Evolutionary conservation across 64 coral and sea anemone genomes (phyloP).

Genomic region (Astreopora myriophthalma): DNA sequence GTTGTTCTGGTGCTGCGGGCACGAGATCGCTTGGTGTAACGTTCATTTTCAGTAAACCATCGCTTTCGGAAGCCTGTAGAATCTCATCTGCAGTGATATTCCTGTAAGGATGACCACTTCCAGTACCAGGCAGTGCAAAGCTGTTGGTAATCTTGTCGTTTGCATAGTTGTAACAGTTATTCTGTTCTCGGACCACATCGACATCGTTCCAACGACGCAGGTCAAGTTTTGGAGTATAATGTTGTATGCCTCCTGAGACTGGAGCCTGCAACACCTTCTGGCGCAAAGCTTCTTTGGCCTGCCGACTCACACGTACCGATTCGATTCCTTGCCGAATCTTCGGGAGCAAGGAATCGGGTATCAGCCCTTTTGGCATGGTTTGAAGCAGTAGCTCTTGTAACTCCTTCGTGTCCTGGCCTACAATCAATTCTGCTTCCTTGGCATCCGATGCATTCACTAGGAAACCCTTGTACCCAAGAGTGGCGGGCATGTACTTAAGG

Average conservation of each 20-base stretch:
- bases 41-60: constrained; percentile 36
- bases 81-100: not conserved
- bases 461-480: constrained; percentile 46
- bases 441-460: not conserved
- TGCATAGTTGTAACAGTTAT: constrained; percentile 56
- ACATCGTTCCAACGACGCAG: not conserved
- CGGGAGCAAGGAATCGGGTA: not conserved
- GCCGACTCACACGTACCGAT: not conserved
- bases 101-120: not conserved
- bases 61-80: not conserved
- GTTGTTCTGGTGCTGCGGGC: constrained; percentile 28
- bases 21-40: not conserved
- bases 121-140: constrained; percentile 31
- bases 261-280: not conserved
- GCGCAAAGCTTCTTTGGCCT: not conserved
- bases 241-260: not conserved
- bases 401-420: not conserved
- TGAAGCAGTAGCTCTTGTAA: constrained; percentile 22
- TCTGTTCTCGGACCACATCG: not conserved
- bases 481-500: not conserved
- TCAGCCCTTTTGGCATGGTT: constrained; percentile 29
- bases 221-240: constrained; percentile 29
- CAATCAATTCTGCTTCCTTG: constrained; percentile 8
- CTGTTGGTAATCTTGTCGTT: constrained; percentile 53
- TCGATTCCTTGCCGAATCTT: constrained; percentile 19